Conservation (phyloP, 2,113 vertebrate genomes). For the Lampris megalopsis region DNA sequence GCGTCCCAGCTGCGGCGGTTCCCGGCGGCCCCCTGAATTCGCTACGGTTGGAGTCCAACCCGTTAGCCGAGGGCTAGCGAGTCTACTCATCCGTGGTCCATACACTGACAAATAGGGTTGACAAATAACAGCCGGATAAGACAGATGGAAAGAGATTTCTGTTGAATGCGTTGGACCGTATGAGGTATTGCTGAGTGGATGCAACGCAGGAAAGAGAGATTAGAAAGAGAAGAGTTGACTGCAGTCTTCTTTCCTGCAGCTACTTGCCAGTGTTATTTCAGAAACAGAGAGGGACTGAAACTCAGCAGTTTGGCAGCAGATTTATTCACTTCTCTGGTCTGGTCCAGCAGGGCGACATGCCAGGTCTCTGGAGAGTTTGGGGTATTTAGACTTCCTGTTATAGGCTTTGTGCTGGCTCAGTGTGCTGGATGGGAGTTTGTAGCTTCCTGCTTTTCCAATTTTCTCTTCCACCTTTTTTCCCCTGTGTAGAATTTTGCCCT, state of each 20-base stretch:
- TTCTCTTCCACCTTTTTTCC: constrained; percentile 20
- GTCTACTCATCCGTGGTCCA: too few relatives aligned
- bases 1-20: too few relatives aligned
- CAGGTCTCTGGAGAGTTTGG: constrained; percentile 17
- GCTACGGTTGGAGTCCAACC: too few relatives aligned
- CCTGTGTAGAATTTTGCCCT: constrained; percentile 93
- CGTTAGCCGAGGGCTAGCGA: too few relatives aligned
- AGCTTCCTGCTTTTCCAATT: constrained; percentile 16
- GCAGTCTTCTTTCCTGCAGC: constrained; percentile 2
- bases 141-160: background rate
- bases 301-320: constrained; percentile 7
- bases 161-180: background rate
- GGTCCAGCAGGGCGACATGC: constrained; percentile 20
- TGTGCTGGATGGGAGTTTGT: constrained; percentile 10
- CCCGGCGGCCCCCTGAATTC: too few relatives aligned
- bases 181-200: background rate
- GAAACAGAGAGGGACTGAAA: background rate
- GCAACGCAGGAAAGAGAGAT: background rate
- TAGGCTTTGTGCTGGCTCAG: background rate
- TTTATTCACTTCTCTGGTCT: constrained; percentile 35
- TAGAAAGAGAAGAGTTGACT: background rate
- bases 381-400: background rate
- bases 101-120: too few relatives aligned
- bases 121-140: background rate
- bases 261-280: constrained; percentile 2